A percentile compares a stretch with the other conserved stretches of the same genome.
Evolutionary conservation across 2,888 invertebrate species (phyloP).

Genomic region (Andrena fulva): DNA sequence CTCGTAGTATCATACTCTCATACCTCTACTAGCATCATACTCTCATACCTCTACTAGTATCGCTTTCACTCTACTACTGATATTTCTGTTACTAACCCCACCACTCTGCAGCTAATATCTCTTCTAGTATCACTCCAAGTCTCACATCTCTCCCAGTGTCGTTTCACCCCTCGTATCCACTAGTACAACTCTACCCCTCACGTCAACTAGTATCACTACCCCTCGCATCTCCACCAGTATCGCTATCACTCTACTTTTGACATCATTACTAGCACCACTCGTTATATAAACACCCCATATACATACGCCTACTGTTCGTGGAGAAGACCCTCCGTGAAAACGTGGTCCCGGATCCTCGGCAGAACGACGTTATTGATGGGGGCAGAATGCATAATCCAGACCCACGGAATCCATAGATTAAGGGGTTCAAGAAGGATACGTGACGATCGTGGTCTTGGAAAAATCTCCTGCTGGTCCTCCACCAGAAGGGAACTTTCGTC

Average conservation of each 20-base stretch:
- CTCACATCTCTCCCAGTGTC: too few relatives aligned
- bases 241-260: too few relatives aligned
- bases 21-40: too few relatives aligned
- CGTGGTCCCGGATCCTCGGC: constrained; percentile 43
- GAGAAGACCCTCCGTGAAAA: constrained; percentile 7
- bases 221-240: not conserved
- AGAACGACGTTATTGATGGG: constrained; percentile 18
- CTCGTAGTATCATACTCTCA: too few relatives aligned
- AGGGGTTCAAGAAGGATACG: not conserved
- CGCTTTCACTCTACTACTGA: too few relatives aligned
- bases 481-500: not conserved
- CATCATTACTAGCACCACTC: too few relatives aligned
- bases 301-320: not conserved
- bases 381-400: constrained; percentile 22
- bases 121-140: too few relatives aligned
- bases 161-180: too few relatives aligned
- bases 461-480: constrained; percentile 6
- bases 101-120: too few relatives aligned
- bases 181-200: too few relatives aligned
- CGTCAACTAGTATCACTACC: not conserved
- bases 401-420: constrained; percentile 16
- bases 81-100: too few relatives aligned
- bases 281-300: not conserved
- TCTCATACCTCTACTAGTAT: too few relatives aligned
- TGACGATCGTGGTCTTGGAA: not conserved